phyloP scores from a whole-genome alignment of 1,140 invertebrate species.

The Caerostris extrusa region DNA sequence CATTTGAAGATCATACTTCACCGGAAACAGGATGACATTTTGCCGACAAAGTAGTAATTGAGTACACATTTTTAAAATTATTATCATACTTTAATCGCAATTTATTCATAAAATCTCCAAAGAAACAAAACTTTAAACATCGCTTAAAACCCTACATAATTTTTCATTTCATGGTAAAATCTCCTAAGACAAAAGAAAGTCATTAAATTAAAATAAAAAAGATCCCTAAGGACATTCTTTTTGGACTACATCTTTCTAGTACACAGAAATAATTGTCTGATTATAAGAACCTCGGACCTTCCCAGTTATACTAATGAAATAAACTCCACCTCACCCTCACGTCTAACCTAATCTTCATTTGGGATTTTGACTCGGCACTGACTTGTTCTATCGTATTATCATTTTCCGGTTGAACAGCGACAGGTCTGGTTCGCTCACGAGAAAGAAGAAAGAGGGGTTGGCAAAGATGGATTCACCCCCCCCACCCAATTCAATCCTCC shows the following conservation, averaged over 20 bases:
- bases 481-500: no score
- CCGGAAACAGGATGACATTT: no score
- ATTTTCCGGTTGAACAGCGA: conserved; percentile 45
- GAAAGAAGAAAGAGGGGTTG: background rate
- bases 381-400: conserved; percentile 35
- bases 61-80: no score
- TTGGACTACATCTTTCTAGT: background rate
- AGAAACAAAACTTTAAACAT: background rate
- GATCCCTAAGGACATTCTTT: background rate
- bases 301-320: conserved; percentile 28
- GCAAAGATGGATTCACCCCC: no score
- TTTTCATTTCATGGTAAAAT: background rate
- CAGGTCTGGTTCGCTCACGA: background rate
- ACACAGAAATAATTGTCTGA: conserved; percentile 16
- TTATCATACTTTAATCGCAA: background rate
- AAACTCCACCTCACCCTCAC: background rate
- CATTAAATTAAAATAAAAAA: background rate
- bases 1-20: no score
- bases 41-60: no score
- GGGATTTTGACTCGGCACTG: conserved; percentile 18
- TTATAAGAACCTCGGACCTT: background rate
- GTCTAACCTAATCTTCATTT: conserved; percentile 15
- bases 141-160: background rate
- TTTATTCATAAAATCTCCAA: background rate
- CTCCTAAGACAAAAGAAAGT: background rate